Evolutionary conservation across 2,888 invertebrate genomes (phyloP).

Genomic region (Thysanoteuthis rhombus): DNA sequence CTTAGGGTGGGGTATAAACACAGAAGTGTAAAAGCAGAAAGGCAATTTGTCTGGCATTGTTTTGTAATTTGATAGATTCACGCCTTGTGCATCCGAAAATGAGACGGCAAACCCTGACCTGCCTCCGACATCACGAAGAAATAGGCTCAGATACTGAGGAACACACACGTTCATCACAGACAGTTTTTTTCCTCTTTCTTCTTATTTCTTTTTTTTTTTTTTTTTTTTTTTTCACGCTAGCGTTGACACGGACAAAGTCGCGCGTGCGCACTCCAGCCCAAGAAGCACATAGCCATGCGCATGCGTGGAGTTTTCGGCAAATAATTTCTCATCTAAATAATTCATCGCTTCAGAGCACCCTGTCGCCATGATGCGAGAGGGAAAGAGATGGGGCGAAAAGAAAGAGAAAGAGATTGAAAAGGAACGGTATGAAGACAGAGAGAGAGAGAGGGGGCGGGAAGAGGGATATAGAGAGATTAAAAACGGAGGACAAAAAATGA

Average conservation of each 20-base stretch:
- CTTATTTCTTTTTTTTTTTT: not conserved
- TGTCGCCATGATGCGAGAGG: not conserved
- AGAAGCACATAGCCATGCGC: not conserved
- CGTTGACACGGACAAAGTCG: conserved; percentile 12
- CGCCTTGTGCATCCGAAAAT: not conserved
- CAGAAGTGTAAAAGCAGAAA: not conserved
- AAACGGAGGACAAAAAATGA: too few species aligned
- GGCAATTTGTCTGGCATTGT: not conserved
- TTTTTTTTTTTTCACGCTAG: not conserved
- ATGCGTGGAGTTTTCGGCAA: not conserved
- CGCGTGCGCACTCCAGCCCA: not conserved
- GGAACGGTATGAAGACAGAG: too few species aligned
- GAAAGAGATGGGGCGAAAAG: not conserved
- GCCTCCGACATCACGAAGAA: not conserved
- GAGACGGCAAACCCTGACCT: not conserved
- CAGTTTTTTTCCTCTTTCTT: not conserved
- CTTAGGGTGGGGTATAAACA: not conserved
- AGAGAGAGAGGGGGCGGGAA: not conserved
- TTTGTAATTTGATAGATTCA: conserved; percentile 12
- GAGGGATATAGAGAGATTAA: too few species aligned
- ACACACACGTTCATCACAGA: not conserved
- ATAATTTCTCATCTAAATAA: not conserved
- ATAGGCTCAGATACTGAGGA: not conserved
- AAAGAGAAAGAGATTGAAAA: too few species aligned
- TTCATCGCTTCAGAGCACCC: not conserved